These are phyloP conservation scores for Todiramphus saurophagus DNA, from an alignment of 2,113 vertebrate species.

Conservation along the genomic window DNA sequence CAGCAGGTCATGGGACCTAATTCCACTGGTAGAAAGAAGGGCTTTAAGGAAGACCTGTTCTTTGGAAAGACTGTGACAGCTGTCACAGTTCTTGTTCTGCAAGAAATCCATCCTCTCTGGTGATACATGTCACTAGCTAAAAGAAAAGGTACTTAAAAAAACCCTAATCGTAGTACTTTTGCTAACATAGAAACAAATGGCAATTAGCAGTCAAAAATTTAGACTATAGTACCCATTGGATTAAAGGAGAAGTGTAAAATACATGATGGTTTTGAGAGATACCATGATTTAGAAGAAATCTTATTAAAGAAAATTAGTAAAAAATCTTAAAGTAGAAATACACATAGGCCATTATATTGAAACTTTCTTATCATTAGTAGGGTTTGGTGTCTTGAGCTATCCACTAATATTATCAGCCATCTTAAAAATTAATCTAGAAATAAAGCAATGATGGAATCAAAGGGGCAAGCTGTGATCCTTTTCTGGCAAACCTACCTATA, in stretches of 20 bases:
- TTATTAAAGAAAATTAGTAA: neutral
- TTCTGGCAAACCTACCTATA: neutral
- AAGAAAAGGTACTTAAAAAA: neutral
- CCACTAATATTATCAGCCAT: neutral
- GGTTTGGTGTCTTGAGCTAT: neutral
- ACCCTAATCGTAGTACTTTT: neutral
- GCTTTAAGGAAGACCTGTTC: neutral
- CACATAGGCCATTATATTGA: neutral
- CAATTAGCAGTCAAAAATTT: neutral
- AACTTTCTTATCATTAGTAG: neutral
- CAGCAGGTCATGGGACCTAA: neutral
- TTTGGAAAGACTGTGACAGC: neutral
- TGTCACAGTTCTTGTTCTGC: neutral
- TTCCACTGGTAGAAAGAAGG: neutral
- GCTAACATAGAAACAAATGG: neutral
- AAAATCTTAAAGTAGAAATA: neutral
- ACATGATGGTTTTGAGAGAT: neutral
- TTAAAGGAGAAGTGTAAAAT: conserved; percentile 3
- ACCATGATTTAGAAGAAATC: neutral
- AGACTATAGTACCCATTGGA: neutral
- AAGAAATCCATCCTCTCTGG: neutral
- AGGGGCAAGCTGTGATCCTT: neutral
- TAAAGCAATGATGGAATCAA: neutral
- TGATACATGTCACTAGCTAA: neutral
- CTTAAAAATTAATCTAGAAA: neutral